Conservation (phyloP, 1,140 invertebrate species). For the Dendroctonus valens region DNA sequence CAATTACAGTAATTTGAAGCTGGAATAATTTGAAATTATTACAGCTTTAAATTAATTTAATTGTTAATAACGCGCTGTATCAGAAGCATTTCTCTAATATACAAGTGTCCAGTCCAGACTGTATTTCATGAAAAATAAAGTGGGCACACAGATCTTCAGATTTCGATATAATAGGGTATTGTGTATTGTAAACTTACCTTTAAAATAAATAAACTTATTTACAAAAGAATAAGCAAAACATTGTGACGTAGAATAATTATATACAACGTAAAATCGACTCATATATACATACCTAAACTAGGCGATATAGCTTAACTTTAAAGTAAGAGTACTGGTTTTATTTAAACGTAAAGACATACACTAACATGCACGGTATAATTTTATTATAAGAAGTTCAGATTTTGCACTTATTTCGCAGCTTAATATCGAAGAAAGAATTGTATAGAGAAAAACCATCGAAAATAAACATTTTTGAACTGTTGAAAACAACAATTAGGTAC, state of each 20-base stretch:
- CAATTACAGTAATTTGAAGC: too few species aligned
- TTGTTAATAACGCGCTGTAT: too few species aligned
- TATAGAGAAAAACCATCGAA: too few species aligned
- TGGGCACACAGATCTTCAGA: background rate
- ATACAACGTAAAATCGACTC: conserved; percentile 35
- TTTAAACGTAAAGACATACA: conserved; percentile 28
- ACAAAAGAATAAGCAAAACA: conserved; percentile 33
- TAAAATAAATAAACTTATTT: conserved; percentile 40
- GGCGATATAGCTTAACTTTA: conserved; percentile 26
- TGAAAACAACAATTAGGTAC: too few species aligned
- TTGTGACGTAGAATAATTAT: conserved; percentile 22
- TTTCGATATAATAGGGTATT: conserved; percentile 10
- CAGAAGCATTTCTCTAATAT: too few species aligned
- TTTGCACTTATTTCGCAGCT: too few species aligned
- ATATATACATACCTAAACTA: conserved; percentile 37
- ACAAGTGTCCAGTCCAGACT: too few species aligned
- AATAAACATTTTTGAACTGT: too few species aligned
- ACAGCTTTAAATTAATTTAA: too few species aligned
- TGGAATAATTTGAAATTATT: too few species aligned
- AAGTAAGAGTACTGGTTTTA: conserved; percentile 28
- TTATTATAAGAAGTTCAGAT: too few species aligned
- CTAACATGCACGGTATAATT: conserved; percentile 25
- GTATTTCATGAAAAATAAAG: background rate
- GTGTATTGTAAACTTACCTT: conserved; percentile 12
- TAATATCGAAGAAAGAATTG: too few species aligned